phyloP scores from a whole-genome alignment of 2,888 invertebrate genomes.

The Caenorhabditis sp. region DNA sequence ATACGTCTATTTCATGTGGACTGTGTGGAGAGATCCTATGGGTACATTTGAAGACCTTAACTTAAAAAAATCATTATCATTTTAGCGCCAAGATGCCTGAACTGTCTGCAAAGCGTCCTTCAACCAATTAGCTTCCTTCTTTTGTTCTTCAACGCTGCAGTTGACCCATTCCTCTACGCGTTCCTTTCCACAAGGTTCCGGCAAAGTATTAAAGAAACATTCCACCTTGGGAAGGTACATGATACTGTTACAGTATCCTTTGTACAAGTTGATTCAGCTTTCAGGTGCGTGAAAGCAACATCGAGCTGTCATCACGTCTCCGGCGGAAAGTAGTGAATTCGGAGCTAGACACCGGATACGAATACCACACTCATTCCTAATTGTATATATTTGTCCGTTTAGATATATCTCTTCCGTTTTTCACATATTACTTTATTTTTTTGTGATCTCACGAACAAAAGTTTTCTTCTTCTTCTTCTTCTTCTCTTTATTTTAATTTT shows the following conservation, averaged over 20 bases:
- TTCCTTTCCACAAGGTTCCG: conserved; percentile 91
- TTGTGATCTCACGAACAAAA: conserved; percentile 50
- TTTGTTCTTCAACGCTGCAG: conserved; percentile 92
- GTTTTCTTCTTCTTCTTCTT: not conserved
- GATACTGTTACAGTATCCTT: not conserved
- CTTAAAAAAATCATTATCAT: no score
- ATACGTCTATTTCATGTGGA: conserved; percentile 87
- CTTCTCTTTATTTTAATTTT: not conserved
- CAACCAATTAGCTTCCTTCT: conserved; percentile 91
- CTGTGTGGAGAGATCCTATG: conserved; percentile 78
- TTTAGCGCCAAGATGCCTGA: conserved; percentile 77
- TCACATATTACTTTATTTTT: conserved; percentile 53
- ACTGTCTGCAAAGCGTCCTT: conserved; percentile 75
- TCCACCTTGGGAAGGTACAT: conserved; percentile 85
- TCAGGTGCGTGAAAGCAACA: conserved; percentile 62
- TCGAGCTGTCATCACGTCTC: conserved; percentile 57
- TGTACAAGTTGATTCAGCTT: conserved; percentile 44
- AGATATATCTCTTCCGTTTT: conserved; percentile 11
- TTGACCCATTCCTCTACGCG: conserved; percentile 93
- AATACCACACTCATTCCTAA: conserved; percentile 54
- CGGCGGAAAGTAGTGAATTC: conserved; percentile 50
- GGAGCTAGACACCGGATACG: conserved; percentile 59
- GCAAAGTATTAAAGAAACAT: conserved; percentile 90
- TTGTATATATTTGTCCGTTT: conserved; percentile 21
- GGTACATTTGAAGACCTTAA: conserved; percentile 62